These are phyloP conservation scores for Enhydra lutris DNA, from an alignment of 2,113 vertebrate species.

Conservation along the genomic window DNA sequence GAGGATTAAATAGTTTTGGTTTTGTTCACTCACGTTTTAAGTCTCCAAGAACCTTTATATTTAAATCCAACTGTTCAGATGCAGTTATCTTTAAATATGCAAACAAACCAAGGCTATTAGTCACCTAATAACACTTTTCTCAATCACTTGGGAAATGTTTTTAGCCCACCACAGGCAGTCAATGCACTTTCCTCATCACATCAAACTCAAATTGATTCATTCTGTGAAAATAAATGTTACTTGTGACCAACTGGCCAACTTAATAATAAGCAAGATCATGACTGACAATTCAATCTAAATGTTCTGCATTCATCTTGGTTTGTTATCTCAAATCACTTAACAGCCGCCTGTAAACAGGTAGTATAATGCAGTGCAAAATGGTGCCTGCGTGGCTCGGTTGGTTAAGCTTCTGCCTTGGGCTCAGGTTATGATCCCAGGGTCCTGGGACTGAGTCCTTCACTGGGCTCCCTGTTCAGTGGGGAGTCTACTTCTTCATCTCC, in stretches of 20 bases:
- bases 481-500: too few relatives aligned
- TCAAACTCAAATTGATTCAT: not conserved
- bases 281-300: not conserved
- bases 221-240: not conserved
- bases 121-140: not conserved
- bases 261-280: not conserved
- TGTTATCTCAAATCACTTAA: not conserved
- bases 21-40: not conserved
- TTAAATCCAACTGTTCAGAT: not conserved
- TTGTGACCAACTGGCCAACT: not conserved
- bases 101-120: not conserved
- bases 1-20: not conserved
- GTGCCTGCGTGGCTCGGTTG: too few relatives aligned
- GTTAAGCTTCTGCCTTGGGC: too few relatives aligned
- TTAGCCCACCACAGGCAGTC: not conserved
- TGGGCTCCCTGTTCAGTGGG: too few relatives aligned
- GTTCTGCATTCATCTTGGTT: not conserved
- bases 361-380: not conserved
- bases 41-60: not conserved
- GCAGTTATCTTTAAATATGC: not conserved
- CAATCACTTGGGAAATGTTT: conserved; percentile 4
- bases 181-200: not conserved
- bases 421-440: too few relatives aligned
- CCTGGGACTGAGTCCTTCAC: too few relatives aligned
- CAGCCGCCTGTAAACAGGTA: not conserved